phyloP scores from a whole-genome alignment of 2,888 invertebrate species.

The Diadegma fenestrale region DNA sequence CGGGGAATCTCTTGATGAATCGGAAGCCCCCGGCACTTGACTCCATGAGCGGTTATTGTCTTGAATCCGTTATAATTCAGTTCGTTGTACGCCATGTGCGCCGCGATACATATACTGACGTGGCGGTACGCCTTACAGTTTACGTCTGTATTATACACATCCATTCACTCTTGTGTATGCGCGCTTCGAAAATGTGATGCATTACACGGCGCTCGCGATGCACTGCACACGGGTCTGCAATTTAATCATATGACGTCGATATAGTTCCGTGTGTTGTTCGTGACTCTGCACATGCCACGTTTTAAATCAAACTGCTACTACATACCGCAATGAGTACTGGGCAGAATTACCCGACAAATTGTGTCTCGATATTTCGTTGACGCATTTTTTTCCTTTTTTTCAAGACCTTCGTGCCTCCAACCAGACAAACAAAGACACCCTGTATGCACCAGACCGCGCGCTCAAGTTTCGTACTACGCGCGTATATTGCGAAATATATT shows the following conservation, averaged over 20 bases:
- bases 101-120: not conserved
- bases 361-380: not conserved
- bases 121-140: not conserved
- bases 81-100: constrained; percentile 5
- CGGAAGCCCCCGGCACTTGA: not conserved
- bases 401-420: not conserved
- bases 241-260: constrained; percentile 42
- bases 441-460: not conserved
- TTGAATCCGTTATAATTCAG: constrained; percentile 35
- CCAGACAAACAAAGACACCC: not conserved
- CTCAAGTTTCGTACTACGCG: not conserved
- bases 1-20: not conserved
- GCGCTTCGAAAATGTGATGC: constrained; percentile 24
- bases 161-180: not conserved
- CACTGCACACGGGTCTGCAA: constrained; percentile 36
- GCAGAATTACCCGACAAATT: constrained; percentile 10
- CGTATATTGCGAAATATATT: constrained; percentile 5
- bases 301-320: constrained; percentile 35
- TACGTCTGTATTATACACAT: not conserved
- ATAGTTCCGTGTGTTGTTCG: constrained; percentile 10
- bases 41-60: not conserved
- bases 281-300: constrained; percentile 1
- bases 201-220: constrained; percentile 17
- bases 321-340: not conserved
- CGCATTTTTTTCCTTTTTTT: not conserved